Base-by-base conservation (phyloP, 2,888 invertebrate species). In the Pteria penguin region DNA sequence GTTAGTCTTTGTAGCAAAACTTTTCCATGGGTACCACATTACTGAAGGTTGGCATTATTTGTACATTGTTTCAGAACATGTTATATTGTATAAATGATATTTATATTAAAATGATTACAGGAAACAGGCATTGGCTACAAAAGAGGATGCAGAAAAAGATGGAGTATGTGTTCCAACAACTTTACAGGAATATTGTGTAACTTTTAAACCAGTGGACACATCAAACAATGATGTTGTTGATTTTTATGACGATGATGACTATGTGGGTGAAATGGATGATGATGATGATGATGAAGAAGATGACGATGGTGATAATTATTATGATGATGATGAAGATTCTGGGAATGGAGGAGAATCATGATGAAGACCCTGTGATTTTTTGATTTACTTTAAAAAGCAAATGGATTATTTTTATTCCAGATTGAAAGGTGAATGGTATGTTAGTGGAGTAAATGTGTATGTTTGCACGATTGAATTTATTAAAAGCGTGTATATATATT, bases 151-250 rank as follows among this genome's bases (percentile, higher is more conserved):
- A 0, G 97, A 97, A 92, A 96, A 96, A 83, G 99, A 99, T 93
- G 98, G 98, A 83, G 97, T 99, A 82, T 96, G 96, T 71, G 99
- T 99, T 87, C 99, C 99, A 14, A 95, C 97, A 87, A 99, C 99
- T 2, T 94, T 99, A 91, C 99, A 99, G 94, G 99, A 99, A 93
- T 99, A 99, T 93, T 98, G 98, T 93, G 96, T 99, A 91, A 94
- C 93, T 80, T 96, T 97, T 61, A 95, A 96, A 92, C 96, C 97
- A 84, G 96, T 87, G 93, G 83, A 85, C 63, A 81, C 84, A 57
- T 83, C 86, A 76, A 85, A 86, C 69, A 87, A 87, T 71, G 89
- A 88, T 79, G 65, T 54, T 33, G 57, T 73, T 32, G 86, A 84
- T 57, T 86, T 84, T 76, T 89, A 86, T 75, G 88, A 88, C 75